A percentile compares a stretch with the other conserved stretches of the same genome.
phyloP scores from a whole-genome alignment of 2,888 invertebrate species.

The Pelosia muscerda region DNA sequence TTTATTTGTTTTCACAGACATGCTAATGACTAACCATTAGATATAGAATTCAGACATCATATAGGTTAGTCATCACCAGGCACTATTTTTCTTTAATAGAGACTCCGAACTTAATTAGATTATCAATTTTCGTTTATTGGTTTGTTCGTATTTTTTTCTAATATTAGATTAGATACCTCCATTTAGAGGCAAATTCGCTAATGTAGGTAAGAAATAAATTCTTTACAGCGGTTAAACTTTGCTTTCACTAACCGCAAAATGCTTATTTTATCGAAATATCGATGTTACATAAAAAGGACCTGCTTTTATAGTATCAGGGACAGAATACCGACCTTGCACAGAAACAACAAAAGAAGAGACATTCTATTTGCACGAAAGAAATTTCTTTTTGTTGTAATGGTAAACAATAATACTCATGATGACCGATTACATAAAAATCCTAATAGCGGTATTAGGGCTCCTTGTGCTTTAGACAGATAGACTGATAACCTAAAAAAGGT shows the following conservation, averaged over 20 bases:
- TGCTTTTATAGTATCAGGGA: slow-evolving; percentile 31
- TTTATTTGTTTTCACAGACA: too few relatives aligned
- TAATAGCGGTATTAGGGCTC: neutral
- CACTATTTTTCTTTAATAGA: too few relatives aligned
- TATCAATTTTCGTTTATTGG: too few relatives aligned
- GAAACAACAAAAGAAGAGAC: slow-evolving; percentile 28
- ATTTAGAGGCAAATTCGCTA: too few relatives aligned
- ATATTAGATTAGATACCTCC: too few relatives aligned
- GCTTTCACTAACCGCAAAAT: slow-evolving; percentile 34
- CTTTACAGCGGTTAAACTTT: slow-evolving; percentile 18
- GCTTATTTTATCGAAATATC: slow-evolving; percentile 27
- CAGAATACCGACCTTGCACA: slow-evolving; percentile 32
- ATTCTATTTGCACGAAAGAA: slow-evolving; percentile 21
- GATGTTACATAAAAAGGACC: slow-evolving; percentile 23
- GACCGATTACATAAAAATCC: neutral
- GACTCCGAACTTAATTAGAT: too few relatives aligned
- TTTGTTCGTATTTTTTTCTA: neutral
- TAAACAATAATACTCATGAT: neutral
- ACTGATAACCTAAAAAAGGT: too few relatives aligned
- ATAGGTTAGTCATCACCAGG: too few relatives aligned
- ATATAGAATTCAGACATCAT: too few relatives aligned
- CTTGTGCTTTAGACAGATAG: neutral
- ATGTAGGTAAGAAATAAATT: slow-evolving; percentile 42
- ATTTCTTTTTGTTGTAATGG: slow-evolving; percentile 21
- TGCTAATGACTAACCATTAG: too few relatives aligned